These are phyloP conservation scores for Sciaenops ocellatus DNA, from an alignment of 2,797 vertebrate species.

Conservation along the genomic window DNA sequence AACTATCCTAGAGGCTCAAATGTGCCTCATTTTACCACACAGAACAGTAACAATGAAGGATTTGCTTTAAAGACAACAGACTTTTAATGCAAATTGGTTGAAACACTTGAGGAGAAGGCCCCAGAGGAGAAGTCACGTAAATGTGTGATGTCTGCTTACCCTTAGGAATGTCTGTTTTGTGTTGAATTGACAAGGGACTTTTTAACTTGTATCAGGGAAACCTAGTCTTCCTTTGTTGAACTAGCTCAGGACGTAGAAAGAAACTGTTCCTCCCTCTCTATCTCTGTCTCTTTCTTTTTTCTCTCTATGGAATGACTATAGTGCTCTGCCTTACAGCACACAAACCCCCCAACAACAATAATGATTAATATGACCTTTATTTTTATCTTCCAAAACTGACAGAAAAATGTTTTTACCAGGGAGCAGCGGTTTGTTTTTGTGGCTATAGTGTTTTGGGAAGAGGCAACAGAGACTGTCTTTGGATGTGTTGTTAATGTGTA, in stretches of 20 bases:
- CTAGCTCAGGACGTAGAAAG: conserved; percentile 84
- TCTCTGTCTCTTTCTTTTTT: conserved; percentile 49
- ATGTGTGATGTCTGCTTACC: conserved; percentile 53
- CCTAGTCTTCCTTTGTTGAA: conserved; percentile 83
- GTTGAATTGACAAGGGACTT: conserved; percentile 80
- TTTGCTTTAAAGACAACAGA: conserved; percentile 29
- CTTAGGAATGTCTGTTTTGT: conserved; percentile 65
- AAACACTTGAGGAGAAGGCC: conserved; percentile 38
- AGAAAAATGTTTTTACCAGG: conserved; percentile 24
- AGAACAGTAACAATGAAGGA: conserved; percentile 36
- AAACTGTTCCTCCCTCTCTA: conserved; percentile 65
- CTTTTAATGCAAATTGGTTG: conserved; percentile 18
- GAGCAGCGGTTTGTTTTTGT: conserved; percentile 73
- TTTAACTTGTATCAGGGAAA: conserved; percentile 84
- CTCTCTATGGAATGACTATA: conserved; percentile 51
- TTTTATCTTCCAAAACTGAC: conserved; percentile 52
- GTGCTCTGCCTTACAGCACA: conserved; percentile 68
- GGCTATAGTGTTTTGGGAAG: conserved; percentile 67
- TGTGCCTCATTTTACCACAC: conserved; percentile 6
- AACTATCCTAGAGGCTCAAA: conserved; percentile 23
- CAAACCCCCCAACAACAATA: conserved; percentile 51
- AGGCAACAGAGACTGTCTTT: conserved; percentile 61
- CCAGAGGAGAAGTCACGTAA: conserved; percentile 45
- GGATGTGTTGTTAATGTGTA: conserved; percentile 77
- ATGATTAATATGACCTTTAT: conserved; percentile 37